Conservation (phyloP, 2,888 invertebrate genomes). For the Liopterus haemorrhoidalis region DNA sequence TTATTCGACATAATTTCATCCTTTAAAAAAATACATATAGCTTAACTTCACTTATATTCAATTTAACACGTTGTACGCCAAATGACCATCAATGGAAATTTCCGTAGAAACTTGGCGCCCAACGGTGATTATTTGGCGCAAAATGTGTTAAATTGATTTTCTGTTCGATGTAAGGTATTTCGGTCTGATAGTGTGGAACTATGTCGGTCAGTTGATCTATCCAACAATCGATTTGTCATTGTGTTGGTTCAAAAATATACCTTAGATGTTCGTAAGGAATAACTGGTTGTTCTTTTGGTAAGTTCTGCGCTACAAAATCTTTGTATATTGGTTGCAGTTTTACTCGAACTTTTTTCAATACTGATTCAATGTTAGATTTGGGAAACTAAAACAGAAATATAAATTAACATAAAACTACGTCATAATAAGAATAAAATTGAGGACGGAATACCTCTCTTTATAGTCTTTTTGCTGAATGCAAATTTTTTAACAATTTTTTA, state of each 20-base stretch:
- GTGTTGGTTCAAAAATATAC: too few relatives aligned
- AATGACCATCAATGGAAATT: too few relatives aligned
- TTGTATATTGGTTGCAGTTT: conserved; percentile 65
- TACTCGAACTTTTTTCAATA: conserved; percentile 69
- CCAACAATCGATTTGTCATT: too few relatives aligned
- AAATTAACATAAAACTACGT: conserved; percentile 7
- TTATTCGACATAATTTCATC: conserved; percentile 58
- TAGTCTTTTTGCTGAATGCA: neutral
- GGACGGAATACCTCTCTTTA: neutral
- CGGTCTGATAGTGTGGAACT: too few relatives aligned
- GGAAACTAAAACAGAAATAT: conserved; percentile 55
- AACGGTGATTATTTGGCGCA: too few relatives aligned
- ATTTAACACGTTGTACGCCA: conserved; percentile 2
- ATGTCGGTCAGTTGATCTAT: too few relatives aligned
- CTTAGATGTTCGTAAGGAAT: conserved; percentile 45
- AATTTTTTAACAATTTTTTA: neutral
- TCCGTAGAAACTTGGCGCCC: too few relatives aligned
- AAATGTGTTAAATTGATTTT: too few relatives aligned
- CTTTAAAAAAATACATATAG: conserved; percentile 45
- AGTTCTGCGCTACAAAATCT: conserved; percentile 67
- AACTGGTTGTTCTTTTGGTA: conserved; percentile 44
- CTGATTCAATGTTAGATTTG: conserved; percentile 63
- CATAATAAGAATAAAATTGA: neutral
- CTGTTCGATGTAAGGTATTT: too few relatives aligned
- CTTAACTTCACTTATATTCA: conserved; percentile 36